Evolutionary conservation across 2,888 invertebrate genomes (phyloP), one percentile per base, ranked within the genome.

Genomic region (Criorhina ranunculi): DNA sequence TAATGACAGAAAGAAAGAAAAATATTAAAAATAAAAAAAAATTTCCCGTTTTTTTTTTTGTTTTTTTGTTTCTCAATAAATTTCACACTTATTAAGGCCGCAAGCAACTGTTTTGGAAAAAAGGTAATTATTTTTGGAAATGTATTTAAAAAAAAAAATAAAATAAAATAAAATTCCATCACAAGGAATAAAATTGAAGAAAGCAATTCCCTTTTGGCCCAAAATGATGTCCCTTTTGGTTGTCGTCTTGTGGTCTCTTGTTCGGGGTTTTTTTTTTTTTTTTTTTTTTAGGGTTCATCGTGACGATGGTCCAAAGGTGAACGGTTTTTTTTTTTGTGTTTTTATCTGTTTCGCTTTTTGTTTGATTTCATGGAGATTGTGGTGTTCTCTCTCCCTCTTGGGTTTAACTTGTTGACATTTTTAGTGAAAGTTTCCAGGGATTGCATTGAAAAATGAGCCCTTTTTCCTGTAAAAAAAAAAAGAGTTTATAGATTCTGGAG

Each of bases 371-470:
- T 15, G 9, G 35, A 5, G 59, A n/a, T 12, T 46, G 53, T 19
- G n/a, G n/a, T n/a, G n/a, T n/a, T n/a, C n/a, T 9, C 11, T 75
- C 80, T 69, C 80, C 5, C 15, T 81, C 57, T 51, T 51, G 8
- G 55, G n/a, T 81, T 79, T 35, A n/a, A 75, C 80, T 80, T 80
- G 80, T 80, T 80, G 80, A 80, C 80, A 75, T 80, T 70, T n/a
- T 62, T 62, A 46, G 80, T 67, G 66, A 75, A 67, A 75, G 55
- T 51, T 67, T 60, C 46, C 40, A 57, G 44, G 11, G 42, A 33
- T 37, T 15, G 6, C n/a, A 15, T 19, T n/a, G 5, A 2, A 62
- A 31, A 60, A 17, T 42, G 11, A 62, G 12, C 12, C 15, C 31
- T 29, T 49, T 51, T 24, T 37, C 40, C 24, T 59, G 7, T 15